Evolutionary conservation across 2,113 vertebrate species (phyloP).

Genomic region (Isichthys henryi): DNA sequence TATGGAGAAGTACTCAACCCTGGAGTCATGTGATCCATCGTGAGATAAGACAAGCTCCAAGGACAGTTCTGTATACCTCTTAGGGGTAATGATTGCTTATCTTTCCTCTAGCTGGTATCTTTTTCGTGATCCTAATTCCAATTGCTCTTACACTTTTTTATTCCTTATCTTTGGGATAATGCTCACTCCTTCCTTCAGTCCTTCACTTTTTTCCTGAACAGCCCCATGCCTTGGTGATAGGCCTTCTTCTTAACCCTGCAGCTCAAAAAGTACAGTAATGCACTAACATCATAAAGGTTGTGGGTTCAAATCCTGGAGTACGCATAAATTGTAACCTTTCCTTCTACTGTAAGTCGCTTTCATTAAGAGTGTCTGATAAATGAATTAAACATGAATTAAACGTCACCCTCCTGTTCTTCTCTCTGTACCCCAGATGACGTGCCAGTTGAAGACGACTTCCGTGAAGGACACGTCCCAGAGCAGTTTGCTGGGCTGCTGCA

Average conservation of each 20-base stretch:
- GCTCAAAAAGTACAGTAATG: neutral
- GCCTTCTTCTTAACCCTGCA: neutral
- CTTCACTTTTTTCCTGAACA: neutral
- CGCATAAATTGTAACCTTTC: neutral
- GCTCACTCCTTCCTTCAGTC: neutral
- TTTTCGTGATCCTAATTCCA: constrained; percentile 7
- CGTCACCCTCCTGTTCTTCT: neutral
- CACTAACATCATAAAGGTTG: neutral
- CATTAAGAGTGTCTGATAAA: neutral
- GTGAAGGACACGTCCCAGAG: constrained; percentile 74
- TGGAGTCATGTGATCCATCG: neutral
- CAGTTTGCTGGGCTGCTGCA: constrained; percentile 93
- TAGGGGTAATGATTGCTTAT: neutral
- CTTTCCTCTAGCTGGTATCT: neutral
- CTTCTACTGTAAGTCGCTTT: neutral
- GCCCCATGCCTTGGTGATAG: neutral
- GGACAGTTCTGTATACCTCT: neutral
- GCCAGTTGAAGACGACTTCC: constrained; percentile 58
- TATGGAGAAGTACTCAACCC: neutral
- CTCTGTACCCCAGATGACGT: constrained; percentile 50
- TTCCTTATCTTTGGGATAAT: constrained; percentile 13
- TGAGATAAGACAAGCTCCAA: neutral
- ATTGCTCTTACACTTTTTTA: constrained; percentile 1
- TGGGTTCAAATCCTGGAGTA: neutral
- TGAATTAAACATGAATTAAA: neutral